Evolutionary conservation across 2,113 vertebrate genomes (phyloP).

Genomic region (Channa argus): DNA sequence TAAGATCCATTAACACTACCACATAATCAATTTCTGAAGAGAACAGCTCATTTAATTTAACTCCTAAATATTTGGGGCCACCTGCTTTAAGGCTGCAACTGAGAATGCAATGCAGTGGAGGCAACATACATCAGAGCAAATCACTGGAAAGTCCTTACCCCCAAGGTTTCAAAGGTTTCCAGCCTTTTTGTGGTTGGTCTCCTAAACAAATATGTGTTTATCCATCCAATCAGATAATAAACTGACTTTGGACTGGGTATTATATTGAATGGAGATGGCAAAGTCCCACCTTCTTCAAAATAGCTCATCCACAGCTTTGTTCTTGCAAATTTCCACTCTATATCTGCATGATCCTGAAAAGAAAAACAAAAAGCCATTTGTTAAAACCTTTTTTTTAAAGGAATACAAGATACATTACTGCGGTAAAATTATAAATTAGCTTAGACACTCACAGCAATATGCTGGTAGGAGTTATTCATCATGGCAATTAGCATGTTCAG

Average conservation of each 20-base stretch:
- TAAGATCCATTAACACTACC: neutral
- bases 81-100: neutral
- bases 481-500: conserved; percentile 99
- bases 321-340: conserved; percentile 99
- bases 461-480: conserved; percentile 99
- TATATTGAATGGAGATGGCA: conserved; percentile 97
- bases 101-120: neutral
- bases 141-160: conserved; percentile 83
- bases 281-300: conserved; percentile 97
- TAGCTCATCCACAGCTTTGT: conserved; percentile 99
- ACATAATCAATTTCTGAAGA: neutral
- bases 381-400: conserved; percentile 1
- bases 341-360: conserved; percentile 95
- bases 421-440: neutral
- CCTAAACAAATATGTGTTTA: conserved; percentile 87
- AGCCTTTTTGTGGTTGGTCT: conserved; percentile 84
- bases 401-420: neutral
- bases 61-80: neutral
- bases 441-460: conserved; percentile 92
- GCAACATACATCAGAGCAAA: conserved; percentile 9
- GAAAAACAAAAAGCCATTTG: conserved; percentile 26
- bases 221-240: conserved; percentile 91
- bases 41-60: neutral
- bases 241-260: conserved; percentile 96
- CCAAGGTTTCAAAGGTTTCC: conserved; percentile 92